Base-by-base conservation (phyloP, 1,140 invertebrate genomes). In the Cyphomyrmex costatus region DNA sequence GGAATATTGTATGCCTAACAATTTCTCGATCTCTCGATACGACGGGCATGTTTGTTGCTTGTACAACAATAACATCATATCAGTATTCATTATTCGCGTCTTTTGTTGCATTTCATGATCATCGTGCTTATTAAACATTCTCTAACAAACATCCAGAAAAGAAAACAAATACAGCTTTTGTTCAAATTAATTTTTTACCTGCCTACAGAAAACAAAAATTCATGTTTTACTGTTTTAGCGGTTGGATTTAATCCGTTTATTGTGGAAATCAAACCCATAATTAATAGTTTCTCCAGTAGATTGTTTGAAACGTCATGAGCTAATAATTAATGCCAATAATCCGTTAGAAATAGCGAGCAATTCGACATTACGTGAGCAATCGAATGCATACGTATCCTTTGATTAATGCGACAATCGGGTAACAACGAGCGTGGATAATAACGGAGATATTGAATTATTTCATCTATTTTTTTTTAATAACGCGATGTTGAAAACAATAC, bases 1-100 rank as follows among this genome's bases (percentile, higher is more conserved):
- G 80, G 70, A 89, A 84, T 85, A 76, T 49, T 82, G 77, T 74
- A 33, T 30, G 49, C 86, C 85, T 88, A 90, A 91, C 82, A 89
- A 90, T 91, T 88, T 87, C 88, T 27, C 46, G 27, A 83, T 83
- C 53, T 19, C 65, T 33, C 73, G 27, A 78, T 73, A 86, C 53
- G 88, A 66, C 78, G 24, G 24, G 27, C 24, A 42, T 21, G 46
- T 60, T 77, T n/a, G 79, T 89, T 89, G 88, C 88, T 87, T 51
- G 14, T 16, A 3, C 36, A 14, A 36, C 21, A 24, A 65, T 63
- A 27, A 88, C 61, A 30, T 30, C 51, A 53, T 74, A 87, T 73
- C 61, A 49, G 24, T 19, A 36, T 10, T n/a, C 24, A 42, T 51
- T 74, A 46, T 74, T 73, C 8, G 36, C 19, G 30, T 6, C n/a